Evolutionary conservation across 2,888 invertebrate genomes (phyloP).

Genomic region (Drosophila heteroneura): DNA sequence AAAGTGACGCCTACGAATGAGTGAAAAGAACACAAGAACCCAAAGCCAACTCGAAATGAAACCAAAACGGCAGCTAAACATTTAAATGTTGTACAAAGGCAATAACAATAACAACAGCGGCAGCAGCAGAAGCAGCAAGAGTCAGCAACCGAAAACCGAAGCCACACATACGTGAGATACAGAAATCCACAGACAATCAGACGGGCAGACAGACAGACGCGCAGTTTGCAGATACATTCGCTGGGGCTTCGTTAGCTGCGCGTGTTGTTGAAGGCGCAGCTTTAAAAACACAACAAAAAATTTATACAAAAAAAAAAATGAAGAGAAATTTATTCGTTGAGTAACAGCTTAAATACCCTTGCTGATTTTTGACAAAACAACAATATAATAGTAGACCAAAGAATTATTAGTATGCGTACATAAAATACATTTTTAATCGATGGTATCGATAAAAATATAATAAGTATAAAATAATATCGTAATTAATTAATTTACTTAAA

Average conservation of each 20-base stretch:
- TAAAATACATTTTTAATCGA: not conserved
- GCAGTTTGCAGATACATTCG: conserved; percentile 65
- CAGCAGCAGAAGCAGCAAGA: conserved; percentile 21
- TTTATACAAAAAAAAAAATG: conserved; percentile 24
- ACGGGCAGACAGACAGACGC: conserved; percentile 28
- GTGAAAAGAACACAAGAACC: conserved; percentile 41
- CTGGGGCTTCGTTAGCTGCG: conserved; percentile 39
- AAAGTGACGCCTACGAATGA: conserved; percentile 77
- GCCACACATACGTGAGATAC: conserved; percentile 63
- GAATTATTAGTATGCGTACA: not conserved
- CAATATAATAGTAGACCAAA: not conserved
- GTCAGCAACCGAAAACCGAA: conserved; percentile 40
- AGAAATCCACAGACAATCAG: conserved; percentile 45
- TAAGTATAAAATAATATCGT: not conserved
- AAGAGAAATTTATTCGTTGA: not conserved
- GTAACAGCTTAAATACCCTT: conserved; percentile 19
- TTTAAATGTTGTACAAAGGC: conserved; percentile 81
- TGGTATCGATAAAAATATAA: not conserved
- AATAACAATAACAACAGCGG: conserved; percentile 71
- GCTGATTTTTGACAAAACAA: not conserved
- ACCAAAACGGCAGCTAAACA: conserved; percentile 79
- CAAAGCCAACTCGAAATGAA: conserved; percentile 57
- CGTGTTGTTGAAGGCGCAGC: conserved; percentile 38
- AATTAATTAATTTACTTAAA: not conserved
- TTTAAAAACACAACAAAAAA: conserved; percentile 29